These are phyloP conservation scores for Aphelenchoides besseyi DNA, from an alignment of 1,140 invertebrate species.

Conservation along the genomic window DNA sequence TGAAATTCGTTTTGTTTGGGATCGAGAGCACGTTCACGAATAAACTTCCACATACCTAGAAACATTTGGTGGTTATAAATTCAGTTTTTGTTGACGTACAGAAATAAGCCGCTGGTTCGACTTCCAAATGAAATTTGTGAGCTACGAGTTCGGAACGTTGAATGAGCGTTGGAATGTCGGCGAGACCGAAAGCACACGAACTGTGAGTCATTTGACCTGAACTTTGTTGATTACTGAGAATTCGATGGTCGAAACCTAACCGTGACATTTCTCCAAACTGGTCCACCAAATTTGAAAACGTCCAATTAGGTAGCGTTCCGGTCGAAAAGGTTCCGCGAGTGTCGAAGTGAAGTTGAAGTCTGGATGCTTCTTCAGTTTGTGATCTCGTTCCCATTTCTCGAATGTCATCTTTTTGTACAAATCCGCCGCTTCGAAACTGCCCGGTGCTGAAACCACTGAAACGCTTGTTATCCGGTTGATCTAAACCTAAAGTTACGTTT, in stretches of 20 bases:
- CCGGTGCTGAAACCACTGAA: not conserved
- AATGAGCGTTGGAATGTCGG: constrained; percentile 29
- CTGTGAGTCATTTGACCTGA: constrained; percentile 11
- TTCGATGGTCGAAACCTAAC: too few species aligned
- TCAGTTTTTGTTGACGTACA: too few species aligned
- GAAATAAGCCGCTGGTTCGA: constrained; percentile 37
- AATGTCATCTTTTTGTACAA: constrained; percentile 13
- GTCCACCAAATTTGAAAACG: not conserved
- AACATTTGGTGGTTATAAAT: too few species aligned
- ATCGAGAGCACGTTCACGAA: not conserved
- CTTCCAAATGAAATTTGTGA: constrained; percentile 38
- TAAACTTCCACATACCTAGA: constrained; percentile 30
- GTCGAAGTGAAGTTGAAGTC: not conserved
- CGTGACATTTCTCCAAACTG: not conserved
- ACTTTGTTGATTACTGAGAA: too few species aligned
- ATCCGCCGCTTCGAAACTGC: constrained; percentile 22
- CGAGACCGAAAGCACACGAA: constrained; percentile 32
- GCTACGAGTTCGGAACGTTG: constrained; percentile 23
- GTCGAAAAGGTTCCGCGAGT: not conserved
- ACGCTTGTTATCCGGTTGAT: not conserved
- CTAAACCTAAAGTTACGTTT: too few species aligned
- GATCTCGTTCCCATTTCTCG: not conserved
- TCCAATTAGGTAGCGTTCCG: not conserved
- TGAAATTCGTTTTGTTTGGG: not conserved
- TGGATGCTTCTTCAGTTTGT: not conserved